phyloP scores from a whole-genome alignment of 2,888 invertebrate genomes.

The Leucophenga montana region DNA sequence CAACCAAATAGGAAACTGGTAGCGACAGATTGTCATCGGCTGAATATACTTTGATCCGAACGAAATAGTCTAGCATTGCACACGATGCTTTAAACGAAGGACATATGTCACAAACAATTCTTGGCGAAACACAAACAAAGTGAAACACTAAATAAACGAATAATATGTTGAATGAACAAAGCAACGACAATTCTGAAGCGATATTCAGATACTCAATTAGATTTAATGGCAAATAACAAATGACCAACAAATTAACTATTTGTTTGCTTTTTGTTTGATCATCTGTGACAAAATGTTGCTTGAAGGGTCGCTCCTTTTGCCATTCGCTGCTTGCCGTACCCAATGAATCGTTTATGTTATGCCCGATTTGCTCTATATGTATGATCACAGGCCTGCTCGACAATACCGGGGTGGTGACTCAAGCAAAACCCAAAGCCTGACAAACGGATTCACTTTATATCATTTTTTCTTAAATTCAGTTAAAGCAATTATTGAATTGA shows the following conservation, averaged over 20 bases:
- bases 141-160: constrained; percentile 46
- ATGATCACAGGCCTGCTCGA: too few species aligned
- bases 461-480: too few species aligned
- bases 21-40: too few species aligned
- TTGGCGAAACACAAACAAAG: constrained; percentile 31
- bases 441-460: too few species aligned
- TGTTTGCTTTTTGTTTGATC: constrained; percentile 59
- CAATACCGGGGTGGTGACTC: too few species aligned
- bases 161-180: constrained; percentile 42
- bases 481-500: too few species aligned
- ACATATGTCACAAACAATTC: constrained; percentile 56
- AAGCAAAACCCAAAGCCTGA: too few species aligned
- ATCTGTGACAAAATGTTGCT: constrained; percentile 60
- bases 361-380: too few species aligned
- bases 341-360: neutral
- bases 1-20: too few species aligned
- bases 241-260: constrained; percentile 67
- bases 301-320: constrained; percentile 8
- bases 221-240: constrained; percentile 63
- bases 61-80: too few species aligned
- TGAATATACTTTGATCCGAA: too few species aligned
- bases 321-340: neutral
- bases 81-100: neutral
- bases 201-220: constrained; percentile 56
- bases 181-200: constrained; percentile 28